phyloP scores from a whole-genome alignment of 2,113 vertebrate species.

The Myrmophylax atrothorax region DNA sequence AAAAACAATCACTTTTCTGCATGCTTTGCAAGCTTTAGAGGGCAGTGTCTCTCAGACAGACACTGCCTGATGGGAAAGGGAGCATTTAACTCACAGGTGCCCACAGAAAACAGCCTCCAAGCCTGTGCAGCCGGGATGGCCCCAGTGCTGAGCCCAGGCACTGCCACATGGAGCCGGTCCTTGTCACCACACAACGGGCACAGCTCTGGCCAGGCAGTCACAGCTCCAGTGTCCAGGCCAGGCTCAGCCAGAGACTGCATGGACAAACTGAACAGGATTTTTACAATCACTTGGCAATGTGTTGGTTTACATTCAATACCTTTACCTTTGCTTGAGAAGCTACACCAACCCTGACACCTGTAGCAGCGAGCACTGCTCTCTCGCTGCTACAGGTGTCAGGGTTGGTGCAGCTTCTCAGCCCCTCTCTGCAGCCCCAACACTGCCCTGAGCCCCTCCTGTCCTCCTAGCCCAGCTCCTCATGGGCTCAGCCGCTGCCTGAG shows the following conservation, averaged over 20 bases:
- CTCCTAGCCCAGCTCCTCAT: fast-evolving
- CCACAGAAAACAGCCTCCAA: not conserved
- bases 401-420: no score
- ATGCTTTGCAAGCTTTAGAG: not conserved
- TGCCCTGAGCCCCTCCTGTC: not conserved
- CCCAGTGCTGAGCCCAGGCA: fast-evolving
- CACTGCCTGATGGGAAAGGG: not conserved
- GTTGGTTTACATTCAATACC: not conserved
- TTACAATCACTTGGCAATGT: not conserved
- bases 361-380: fast-evolving
- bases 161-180: fast-evolving
- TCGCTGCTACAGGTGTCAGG: no score
- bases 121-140: not conserved
- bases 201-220: fast-evolving
- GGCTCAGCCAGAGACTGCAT: not conserved
- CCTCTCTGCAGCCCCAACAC: not conserved
- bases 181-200: not conserved
- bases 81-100: not conserved
- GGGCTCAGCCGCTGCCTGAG: not conserved
- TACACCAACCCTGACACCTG: fast-evolving
- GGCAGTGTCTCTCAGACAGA: not conserved
- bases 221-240: not conserved
- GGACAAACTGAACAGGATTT: not conserved
- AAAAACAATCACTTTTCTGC: not conserved
- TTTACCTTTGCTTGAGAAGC: not conserved